phyloP scores from a whole-genome alignment of 2,113 vertebrate species.

The Rhagologus leucostigma region DNA sequence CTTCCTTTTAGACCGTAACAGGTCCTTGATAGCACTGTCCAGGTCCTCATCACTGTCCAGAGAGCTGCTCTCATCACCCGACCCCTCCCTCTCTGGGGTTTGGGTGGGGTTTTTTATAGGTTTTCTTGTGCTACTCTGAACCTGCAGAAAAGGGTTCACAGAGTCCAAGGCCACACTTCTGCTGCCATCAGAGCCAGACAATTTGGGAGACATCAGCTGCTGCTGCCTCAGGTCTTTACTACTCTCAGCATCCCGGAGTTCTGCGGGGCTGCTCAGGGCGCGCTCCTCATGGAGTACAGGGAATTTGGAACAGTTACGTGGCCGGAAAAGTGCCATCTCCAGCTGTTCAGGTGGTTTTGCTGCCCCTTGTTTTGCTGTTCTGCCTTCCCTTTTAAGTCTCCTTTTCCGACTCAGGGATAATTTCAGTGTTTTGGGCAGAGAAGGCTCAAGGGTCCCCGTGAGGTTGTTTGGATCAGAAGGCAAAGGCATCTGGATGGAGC shows the following conservation, averaged over 20 bases:
- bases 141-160: neutral
- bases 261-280: neutral
- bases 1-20: conserved; percentile 88
- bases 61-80: conserved; percentile 91
- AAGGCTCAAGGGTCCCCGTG: neutral
- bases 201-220: neutral
- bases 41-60: conserved; percentile 95
- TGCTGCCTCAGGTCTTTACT: neutral
- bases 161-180: neutral
- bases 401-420: conserved; percentile 69
- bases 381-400: conserved; percentile 60
- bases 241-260: neutral
- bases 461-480: neutral
- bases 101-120: neutral
- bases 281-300: neutral
- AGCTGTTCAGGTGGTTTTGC: conserved; percentile 6
- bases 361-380: neutral
- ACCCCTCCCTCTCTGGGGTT: conserved; percentile 27
- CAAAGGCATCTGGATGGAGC: neutral
- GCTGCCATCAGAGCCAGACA: neutral
- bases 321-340: neutral
- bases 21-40: conserved; percentile 90
- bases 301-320: neutral
- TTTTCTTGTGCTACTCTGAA: neutral
- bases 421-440: conserved; percentile 35